Base-by-base conservation (phyloP, 2,113 vertebrate species). In the Rhabdornis inornatus region DNA sequence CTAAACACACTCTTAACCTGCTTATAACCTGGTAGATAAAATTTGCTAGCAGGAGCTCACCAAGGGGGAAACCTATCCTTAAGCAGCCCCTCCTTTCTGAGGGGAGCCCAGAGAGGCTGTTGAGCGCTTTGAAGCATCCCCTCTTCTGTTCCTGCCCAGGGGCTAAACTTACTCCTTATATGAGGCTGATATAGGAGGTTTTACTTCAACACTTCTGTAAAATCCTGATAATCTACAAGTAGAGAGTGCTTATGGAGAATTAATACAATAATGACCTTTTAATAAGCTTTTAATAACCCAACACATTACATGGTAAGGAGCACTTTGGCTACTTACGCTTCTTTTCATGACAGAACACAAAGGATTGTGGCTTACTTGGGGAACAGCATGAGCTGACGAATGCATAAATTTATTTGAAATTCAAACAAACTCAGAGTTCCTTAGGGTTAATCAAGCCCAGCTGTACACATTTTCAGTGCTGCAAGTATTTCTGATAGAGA, bases 321-420 rank as follows among this genome's bases (percentile, higher is more conserved):
- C 12, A 24, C 37, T 60, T 89, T 4, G 6, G n/a, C 42, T 49
- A 39, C 37, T 74, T 42, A 15, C 0, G 0, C 6, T 16, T 76
- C 70, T 65, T 80, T 33, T 40, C 18, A 31, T 47, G 40, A 45
- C 27, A 75, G 6, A 76, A 28, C 21, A 25, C 4, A 40, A 63
- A 23, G 44, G 14, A 55, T 13, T 30, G 22, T 35, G 64, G 22
- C 21, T 84, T 63, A 57, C 19, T 4, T 35, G 25, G 28, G 31
- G 28, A 83, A 28, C 13, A 56, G 18, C 15, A 20, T 30, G 61
- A 61, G 37, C 25, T n/a, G 49, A 31, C 3, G 2, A 66, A 78
- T 3, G 47, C 2, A 23, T 7, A 3, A 0, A 1, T 64, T 76
- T 25, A 50, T 33, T 13, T 37, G 13, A 81, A 65, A 87, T 66